Evolutionary conservation across 1,140 invertebrate species (phyloP).

Genomic region (Nephila pilipes): DNA sequence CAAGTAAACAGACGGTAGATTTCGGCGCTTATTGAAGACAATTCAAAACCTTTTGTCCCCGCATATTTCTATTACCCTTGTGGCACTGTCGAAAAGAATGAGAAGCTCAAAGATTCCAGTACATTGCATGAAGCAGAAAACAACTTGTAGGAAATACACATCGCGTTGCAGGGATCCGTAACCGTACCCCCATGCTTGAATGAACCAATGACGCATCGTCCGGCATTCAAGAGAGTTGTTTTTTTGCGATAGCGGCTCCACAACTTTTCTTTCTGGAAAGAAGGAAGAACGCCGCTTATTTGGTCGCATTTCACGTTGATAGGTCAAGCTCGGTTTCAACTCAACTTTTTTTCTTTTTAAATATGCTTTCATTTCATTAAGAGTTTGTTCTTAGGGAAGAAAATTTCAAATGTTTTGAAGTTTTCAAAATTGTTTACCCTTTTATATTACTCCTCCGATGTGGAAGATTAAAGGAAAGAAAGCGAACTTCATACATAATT

Average conservation of each 20-base stretch:
- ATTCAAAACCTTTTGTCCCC: too few species aligned
- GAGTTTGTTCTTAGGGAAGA: too few species aligned
- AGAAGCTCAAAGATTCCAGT: not conserved
- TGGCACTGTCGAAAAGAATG: not conserved
- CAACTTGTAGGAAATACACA: not conserved
- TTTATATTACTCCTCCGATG: too few species aligned
- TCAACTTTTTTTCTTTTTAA: not conserved
- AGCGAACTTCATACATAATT: too few species aligned
- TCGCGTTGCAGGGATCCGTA: not conserved
- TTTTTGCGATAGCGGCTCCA: too few species aligned
- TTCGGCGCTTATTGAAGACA: too few species aligned
- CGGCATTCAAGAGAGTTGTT: too few species aligned
- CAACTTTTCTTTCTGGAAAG: not conserved
- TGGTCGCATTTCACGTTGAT: not conserved
- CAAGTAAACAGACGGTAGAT: too few species aligned
- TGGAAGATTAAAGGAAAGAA: too few species aligned
- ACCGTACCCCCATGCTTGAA: slow-evolving; percentile 19
- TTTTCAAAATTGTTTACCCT: too few species aligned
- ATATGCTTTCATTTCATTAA: too few species aligned
- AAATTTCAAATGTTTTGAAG: too few species aligned
- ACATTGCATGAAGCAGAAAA: not conserved
- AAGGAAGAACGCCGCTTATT: not conserved
- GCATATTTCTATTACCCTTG: not conserved
- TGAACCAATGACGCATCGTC: not conserved
- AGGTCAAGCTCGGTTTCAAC: not conserved